Conservation (phyloP, 2,113 vertebrate species). For the Trichomycterus rosablanca region DNA sequence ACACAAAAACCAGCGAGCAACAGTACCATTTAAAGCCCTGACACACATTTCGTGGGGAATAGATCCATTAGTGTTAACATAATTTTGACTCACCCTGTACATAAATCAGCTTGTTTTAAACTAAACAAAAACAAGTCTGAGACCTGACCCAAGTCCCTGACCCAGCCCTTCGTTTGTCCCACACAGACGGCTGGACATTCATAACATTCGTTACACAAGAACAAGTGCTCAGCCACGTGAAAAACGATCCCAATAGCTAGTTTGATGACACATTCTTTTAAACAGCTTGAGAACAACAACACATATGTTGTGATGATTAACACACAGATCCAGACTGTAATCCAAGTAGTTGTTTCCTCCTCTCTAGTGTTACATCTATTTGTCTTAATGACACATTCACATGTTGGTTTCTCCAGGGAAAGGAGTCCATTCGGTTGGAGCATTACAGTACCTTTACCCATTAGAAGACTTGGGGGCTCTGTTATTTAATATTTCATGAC, state of each 20-base stretch:
- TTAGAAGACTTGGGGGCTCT: conserved; percentile 34
- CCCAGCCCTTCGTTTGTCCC: no score
- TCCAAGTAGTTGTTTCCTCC: conserved; percentile 19
- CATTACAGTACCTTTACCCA: conserved; percentile 27
- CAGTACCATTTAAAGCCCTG: no score
- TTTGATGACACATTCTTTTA: not conserved
- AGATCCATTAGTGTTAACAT: no score
- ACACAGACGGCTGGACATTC: not conserved
- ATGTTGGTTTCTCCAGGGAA: conserved; percentile 19
- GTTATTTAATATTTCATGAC: conserved; percentile 46
- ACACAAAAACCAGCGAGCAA: no score
- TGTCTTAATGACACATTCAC: conserved; percentile 11
- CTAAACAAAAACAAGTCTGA: no score
- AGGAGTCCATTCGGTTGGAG: conserved; percentile 6
- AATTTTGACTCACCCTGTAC: no score
- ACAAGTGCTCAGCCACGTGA: not conserved
- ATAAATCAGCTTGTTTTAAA: no score
- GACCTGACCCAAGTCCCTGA: no score
- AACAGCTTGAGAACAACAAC: conserved; percentile 17
- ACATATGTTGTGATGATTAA: conserved; percentile 12
- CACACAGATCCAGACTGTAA: not conserved
- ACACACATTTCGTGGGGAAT: no score
- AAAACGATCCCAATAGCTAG: not conserved
- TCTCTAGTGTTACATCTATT: not conserved
- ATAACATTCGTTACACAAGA: no score